Conservation (phyloP, 2,797 vertebrate species). For the Protonibea diacanthus region DNA sequence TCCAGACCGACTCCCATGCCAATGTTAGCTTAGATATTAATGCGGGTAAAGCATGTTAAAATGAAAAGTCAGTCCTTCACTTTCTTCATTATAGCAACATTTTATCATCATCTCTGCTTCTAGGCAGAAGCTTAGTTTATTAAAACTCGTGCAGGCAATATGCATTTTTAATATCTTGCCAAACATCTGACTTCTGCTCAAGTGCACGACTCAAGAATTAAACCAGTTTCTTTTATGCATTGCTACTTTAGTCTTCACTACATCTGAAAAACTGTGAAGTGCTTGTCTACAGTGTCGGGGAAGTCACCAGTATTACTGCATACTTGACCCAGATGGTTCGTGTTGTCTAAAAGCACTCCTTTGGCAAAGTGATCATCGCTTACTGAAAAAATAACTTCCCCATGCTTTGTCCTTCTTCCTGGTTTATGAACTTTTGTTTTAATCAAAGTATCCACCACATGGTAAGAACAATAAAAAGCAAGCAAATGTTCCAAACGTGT, state of each 20-base stretch:
- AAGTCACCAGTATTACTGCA: not conserved
- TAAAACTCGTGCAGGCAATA: not conserved
- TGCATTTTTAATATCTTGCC: not conserved
- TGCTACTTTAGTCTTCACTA: not conserved
- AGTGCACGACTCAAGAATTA: too few relatives aligned
- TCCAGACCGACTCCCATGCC: conserved; percentile 31
- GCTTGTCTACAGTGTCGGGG: not conserved
- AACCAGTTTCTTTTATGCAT: too few relatives aligned
- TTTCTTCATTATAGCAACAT: not conserved
- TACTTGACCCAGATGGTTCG: not conserved
- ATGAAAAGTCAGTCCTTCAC: not conserved
- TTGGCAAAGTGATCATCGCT: not conserved
- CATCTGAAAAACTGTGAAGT: not conserved
- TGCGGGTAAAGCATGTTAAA: not conserved
- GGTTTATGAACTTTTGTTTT: not conserved
- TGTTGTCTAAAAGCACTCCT: too few relatives aligned
- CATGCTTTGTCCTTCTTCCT: not conserved
- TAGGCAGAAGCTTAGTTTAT: not conserved
- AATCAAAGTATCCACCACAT: not conserved
- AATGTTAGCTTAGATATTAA: not conserved
- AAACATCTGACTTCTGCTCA: not conserved
- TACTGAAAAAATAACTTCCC: not conserved
- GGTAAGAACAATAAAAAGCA: not conserved
- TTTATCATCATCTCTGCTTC: not conserved
- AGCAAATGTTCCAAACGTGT: not conserved